phyloP scores from a whole-genome alignment of 1,140 invertebrate species.

The Grapholita molesta region DNA sequence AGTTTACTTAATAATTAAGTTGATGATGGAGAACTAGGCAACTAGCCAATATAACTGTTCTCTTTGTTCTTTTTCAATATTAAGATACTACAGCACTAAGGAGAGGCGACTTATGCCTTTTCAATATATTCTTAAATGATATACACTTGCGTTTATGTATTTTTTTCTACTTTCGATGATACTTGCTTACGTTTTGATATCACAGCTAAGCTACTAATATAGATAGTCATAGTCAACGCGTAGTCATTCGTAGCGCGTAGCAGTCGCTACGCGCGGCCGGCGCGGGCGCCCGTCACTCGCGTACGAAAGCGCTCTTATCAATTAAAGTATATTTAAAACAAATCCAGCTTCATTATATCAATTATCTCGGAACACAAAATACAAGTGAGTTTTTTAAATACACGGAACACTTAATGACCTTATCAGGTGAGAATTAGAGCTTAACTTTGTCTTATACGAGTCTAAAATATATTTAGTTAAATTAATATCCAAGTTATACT shows the following conservation, averaged over 20 bases:
- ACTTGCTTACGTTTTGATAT: background rate
- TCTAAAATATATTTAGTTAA: background rate
- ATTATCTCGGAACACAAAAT: background rate
- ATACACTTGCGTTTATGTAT: too few species aligned
- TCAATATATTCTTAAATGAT: background rate
- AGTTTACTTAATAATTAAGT: too few species aligned
- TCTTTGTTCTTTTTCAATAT: too few species aligned
- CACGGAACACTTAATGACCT: background rate
- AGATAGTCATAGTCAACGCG: slow-evolving; percentile 14
- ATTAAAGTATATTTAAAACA: background rate
- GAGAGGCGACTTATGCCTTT: background rate
- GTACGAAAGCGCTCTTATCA: background rate
- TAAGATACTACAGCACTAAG: too few species aligned
- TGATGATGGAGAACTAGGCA: too few species aligned
- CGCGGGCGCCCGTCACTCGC: slow-evolving; percentile 31
- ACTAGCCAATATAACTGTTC: too few species aligned
- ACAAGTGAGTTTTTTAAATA: background rate
- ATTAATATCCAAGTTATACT: background rate
- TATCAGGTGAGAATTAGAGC: background rate
- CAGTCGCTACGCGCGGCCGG: slow-evolving; percentile 51
- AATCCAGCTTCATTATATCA: background rate
- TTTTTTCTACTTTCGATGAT: background rate
- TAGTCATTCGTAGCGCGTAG: slow-evolving; percentile 46
- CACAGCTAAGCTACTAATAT: background rate
- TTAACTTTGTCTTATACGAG: background rate